Base-by-base conservation (phyloP, 2,888 invertebrate genomes). In the Megamerina dolium region DNA sequence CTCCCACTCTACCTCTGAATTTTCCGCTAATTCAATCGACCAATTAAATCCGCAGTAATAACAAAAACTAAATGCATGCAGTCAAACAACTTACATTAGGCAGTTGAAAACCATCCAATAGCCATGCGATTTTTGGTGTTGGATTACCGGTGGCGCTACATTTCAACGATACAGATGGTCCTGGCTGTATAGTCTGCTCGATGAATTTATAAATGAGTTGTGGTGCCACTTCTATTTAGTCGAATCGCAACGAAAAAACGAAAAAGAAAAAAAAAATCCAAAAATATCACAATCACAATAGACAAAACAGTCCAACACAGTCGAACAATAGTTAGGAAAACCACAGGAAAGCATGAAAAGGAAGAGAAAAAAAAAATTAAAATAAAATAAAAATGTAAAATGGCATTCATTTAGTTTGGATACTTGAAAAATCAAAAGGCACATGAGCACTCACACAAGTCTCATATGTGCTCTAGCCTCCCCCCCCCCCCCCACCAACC, bases 81-180 rank as follows among this genome's bases (percentile, higher is more conserved):
- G n/a, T n/a, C n/a, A n/a, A n/a, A n/a, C n/a, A 44, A 63, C 61
- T 64, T 57, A 70, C 70, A 56, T 68, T 79, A 43, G 83, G 83
- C 54, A 85, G 68, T 31, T 81, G 75, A 68, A 83, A 83, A 36
- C 83, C 84, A 63, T 85, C 85, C 52, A 85, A 74, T 32, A 78
- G 75, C 88, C 87, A 88, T 16, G 79, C 75, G 57, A 88, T 82
- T 62, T 81, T 79, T 4, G 87, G 87, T 37, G 84, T 82, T 12
- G 87, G 88, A 71, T 85, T 83, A 23, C 84, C 84, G 36, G 81
- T 79, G 10, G 82, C 82, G 53, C 82, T 83, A 63, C 87, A 88
- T 65, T 83, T 83, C 45, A 87, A 73, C 36, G 85, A 84, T 43
- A 86, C 83, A 16, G 82, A 79, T n/a, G 84, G 84, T 23, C 86